phyloP scores from a whole-genome alignment of 2,113 vertebrate genomes.

The Dryoscopus gambensis region DNA sequence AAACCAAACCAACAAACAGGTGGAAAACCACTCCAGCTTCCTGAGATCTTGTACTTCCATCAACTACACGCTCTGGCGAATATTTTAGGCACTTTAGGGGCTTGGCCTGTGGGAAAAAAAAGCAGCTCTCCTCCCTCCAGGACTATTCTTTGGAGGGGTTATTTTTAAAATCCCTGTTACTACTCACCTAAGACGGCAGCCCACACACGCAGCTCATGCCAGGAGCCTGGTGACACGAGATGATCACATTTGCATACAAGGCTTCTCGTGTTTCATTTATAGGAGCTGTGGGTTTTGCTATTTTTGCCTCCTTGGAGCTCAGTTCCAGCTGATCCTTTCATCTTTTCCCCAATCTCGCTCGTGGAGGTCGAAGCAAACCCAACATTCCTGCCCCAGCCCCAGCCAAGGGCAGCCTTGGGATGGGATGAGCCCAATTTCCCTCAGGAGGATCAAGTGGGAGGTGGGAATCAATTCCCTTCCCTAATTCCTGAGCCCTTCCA shows the following conservation, averaged over 20 bases:
- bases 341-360: conserved; percentile 32
- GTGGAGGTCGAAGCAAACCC: neutral
- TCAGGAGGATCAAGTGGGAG: neutral
- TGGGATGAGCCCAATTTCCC: neutral
- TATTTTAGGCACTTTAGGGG: neutral
- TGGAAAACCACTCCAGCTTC: neutral
- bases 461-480: neutral
- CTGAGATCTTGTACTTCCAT: neutral
- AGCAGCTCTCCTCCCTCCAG: neutral
- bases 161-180: conserved; percentile 28
- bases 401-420: neutral
- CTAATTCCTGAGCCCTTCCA: neutral
- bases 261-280: conserved; percentile 64
- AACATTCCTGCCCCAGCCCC: neutral
- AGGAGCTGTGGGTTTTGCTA: conserved; percentile 9
- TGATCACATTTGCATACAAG: conserved; percentile 35
- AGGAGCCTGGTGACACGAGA: conserved; percentile 29
- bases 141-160: neutral
- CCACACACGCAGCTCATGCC: neutral
- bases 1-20: neutral
- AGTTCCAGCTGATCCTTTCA: conserved; percentile 64
- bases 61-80: neutral
- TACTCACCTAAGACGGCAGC: conserved; percentile 22
- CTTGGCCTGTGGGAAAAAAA: neutral
- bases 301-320: conserved; percentile 20